Conservation (phyloP, 2,113 vertebrate genomes). For the Turdus rufiventris region DNA sequence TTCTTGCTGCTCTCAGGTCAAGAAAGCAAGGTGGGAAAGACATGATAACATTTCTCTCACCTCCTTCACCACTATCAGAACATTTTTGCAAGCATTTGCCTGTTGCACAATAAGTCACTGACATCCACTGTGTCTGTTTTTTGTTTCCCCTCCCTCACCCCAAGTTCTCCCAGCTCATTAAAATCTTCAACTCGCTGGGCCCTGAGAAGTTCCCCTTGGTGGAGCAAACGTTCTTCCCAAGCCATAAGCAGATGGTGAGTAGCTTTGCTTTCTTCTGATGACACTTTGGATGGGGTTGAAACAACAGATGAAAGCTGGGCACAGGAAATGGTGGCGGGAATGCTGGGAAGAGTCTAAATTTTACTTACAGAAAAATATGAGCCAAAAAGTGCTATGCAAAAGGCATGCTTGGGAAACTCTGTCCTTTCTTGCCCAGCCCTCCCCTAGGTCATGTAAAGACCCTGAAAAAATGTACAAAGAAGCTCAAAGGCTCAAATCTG, state of each 20-base stretch:
- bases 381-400: not conserved
- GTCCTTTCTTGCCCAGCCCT: not conserved
- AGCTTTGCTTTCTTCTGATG: not conserved
- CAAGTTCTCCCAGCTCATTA: constrained; percentile 97
- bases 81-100: not conserved
- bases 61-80: not conserved
- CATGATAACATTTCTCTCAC: not conserved
- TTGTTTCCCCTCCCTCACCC: not conserved
- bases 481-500: not conserved
- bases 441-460: not conserved
- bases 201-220: constrained; percentile 95
- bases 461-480: not conserved
- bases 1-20: not conserved
- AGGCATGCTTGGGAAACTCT: not conserved
- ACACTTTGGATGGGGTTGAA: not conserved
- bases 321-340: not conserved
- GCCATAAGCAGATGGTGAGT: constrained; percentile 96
- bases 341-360: not conserved
- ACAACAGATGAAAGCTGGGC: not conserved
- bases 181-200: constrained; percentile 88
- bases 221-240: constrained; percentile 93
- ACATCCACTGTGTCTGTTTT: constrained; percentile 20
- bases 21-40: not conserved
- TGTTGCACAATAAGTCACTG: not conserved
- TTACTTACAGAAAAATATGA: not conserved